Evolutionary conservation across 2,113 vertebrate species (phyloP), one percentile per base, ranked within the genome.

Genomic region (Raphicerus campestris): DNA sequence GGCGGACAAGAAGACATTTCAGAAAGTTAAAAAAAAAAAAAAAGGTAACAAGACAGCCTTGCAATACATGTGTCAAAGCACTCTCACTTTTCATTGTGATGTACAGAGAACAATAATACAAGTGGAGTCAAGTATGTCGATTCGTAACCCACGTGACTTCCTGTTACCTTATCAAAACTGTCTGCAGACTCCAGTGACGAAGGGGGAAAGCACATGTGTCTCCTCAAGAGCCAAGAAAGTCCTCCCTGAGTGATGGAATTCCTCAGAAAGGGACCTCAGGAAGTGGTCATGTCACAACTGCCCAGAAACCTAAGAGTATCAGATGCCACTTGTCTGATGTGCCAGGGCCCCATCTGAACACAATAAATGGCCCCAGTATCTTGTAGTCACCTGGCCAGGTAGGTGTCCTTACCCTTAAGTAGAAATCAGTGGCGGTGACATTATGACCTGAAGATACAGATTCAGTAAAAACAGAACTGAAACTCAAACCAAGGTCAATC

Each of bases 241-340:
- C 51, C 55, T 35, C 42, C 13, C 4, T 1, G 6, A 70, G 78
- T 3, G 8, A 89, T 8, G 15, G 22, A 4, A 7, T 24, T 9
- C 16, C 13, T 14, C 16, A 24, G 53, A 55, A 56, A 87, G 47
- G 51, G 26, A 4, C 5, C 15, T 22, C 45, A 61, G 61, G 15
- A 2, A 22, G 0, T 3, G 7, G 14, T 1, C 1, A 17, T 11
- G 32, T 32, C 32, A 28, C 4, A 1, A 17, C 5, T 2, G 0
- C 45, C 55, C 2, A 2, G 1, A 24, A n/a, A 39, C 30, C 53
- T 55, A 2, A 51, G 61, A 42, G 16, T 1, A 45, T 20, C 19
- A 5, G 30, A 13, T 2, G 1, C n/a, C 16, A 1, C 53, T 24
- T 2, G 11, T 6, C 4, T 1, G 9, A 15, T 3, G 0, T 8